Evolutionary conservation across 2,113 vertebrate genomes (phyloP).

Genomic region (Sitta europaea): DNA sequence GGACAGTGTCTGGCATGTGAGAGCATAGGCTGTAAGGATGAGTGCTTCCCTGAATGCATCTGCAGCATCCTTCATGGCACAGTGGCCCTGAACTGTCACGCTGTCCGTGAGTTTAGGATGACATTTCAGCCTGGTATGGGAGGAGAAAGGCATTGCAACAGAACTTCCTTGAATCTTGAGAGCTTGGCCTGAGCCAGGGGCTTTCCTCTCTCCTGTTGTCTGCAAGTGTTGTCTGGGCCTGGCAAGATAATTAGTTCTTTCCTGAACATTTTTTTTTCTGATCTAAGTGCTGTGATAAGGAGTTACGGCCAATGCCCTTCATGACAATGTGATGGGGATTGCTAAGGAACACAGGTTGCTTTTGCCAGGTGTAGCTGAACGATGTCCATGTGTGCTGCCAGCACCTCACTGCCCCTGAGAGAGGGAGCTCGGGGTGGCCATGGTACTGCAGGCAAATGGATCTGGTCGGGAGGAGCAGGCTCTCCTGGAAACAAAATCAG

Average conservation of each 20-base stretch:
- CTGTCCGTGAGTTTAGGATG: neutral
- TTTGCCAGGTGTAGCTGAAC: neutral
- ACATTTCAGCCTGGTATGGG: neutral
- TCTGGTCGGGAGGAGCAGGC: neutral
- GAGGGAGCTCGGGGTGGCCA: neutral
- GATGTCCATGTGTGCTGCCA: neutral
- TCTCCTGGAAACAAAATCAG: neutral
- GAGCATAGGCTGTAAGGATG: neutral
- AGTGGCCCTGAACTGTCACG: neutral
- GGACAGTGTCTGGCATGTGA: fast-evolving
- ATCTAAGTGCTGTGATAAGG: neutral
- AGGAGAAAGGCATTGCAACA: neutral
- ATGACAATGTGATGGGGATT: neutral
- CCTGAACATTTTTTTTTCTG: neutral
- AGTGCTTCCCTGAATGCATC: neutral
- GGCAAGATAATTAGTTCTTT: neutral
- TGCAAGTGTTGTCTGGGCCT: neutral
- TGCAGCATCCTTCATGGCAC: fast-evolving
- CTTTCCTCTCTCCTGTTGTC: neutral
- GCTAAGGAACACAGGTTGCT: neutral
- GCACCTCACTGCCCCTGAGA: fast-evolving
- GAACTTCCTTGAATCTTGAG: neutral
- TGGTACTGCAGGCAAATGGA: neutral
- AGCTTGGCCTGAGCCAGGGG: neutral
- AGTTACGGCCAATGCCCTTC: neutral